Evolutionary conservation across 2,888 invertebrate species (phyloP).

Genomic region (Gymnocheta viridis): DNA sequence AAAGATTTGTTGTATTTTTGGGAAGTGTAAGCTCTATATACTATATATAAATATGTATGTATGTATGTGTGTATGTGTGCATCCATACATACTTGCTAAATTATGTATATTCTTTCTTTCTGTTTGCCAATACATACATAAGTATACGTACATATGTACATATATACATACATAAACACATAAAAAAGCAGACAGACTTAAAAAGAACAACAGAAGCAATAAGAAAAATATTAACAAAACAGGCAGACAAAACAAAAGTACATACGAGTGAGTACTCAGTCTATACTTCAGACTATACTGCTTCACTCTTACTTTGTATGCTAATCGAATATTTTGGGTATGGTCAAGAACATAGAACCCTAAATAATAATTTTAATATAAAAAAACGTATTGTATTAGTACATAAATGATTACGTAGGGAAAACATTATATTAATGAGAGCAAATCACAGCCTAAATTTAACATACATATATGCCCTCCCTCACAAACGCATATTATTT

Average conservation of each 20-base stretch:
- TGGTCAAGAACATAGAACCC: slow-evolving; percentile 77
- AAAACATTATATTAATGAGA: slow-evolving; percentile 63
- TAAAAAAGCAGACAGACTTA: slow-evolving; percentile 48
- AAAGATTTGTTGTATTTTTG: slow-evolving; percentile 70
- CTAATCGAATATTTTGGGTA: slow-evolving; percentile 76
- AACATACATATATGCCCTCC: neutral
- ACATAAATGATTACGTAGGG: slow-evolving; percentile 44
- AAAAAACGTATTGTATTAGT: neutral
- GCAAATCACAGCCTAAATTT: slow-evolving; percentile 3
- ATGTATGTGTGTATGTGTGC: neutral
- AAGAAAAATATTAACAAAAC: slow-evolving; percentile 57
- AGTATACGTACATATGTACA: slow-evolving; percentile 20
- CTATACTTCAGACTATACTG: slow-evolving; percentile 68
- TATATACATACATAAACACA: neutral
- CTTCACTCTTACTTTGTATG: slow-evolving; percentile 69
- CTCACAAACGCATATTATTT: neutral
- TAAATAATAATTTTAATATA: too few species aligned
- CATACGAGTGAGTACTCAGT: too few species aligned
- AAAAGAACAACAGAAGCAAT: slow-evolving; percentile 47
- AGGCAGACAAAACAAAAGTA: slow-evolving; percentile 66
- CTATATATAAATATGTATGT: slow-evolving; percentile 34
- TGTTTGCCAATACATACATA: slow-evolving; percentile 11
- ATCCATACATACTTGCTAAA: neutral
- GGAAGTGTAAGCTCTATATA: slow-evolving; percentile 71
- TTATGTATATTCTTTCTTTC: slow-evolving; percentile 29